Conservation (phyloP, 2,797 vertebrate species). For the Nasua narica region DNA sequence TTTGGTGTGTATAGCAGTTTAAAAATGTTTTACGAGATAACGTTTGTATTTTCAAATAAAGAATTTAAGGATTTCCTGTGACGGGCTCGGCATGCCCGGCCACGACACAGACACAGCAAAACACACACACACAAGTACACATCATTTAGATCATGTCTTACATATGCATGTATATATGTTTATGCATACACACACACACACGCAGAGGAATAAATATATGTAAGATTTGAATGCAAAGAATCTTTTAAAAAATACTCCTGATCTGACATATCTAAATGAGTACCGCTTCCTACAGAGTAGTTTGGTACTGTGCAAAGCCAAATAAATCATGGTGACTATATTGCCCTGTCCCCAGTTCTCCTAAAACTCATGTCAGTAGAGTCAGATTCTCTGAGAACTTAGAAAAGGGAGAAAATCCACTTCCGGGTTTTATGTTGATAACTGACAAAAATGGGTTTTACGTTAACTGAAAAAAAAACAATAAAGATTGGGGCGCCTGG, state of each 20-base stretch:
- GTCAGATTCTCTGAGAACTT: not conserved
- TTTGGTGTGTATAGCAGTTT: slow-evolving; percentile 81
- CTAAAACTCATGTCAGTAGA: not conserved
- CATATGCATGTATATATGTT: not conserved
- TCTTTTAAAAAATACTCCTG: not conserved
- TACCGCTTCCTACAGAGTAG: not conserved
- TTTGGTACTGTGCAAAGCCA: no score
- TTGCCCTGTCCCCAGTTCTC: no score
- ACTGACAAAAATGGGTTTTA: not conserved
- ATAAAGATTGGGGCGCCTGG: no score
- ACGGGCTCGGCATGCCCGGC: not conserved
- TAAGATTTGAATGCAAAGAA: not conserved
- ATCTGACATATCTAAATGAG: not conserved
- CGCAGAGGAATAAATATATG: not conserved
- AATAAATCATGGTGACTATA: no score
- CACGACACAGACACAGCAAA: not conserved
- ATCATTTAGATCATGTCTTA: not conserved
- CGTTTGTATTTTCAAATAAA: slow-evolving; percentile 87
- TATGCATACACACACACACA: not conserved
- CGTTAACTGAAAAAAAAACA: not conserved
- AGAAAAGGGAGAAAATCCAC: not conserved
- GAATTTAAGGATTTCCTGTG: not conserved
- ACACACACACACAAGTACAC: not conserved
- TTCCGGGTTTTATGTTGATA: not conserved
- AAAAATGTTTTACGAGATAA: slow-evolving; percentile 71